Conservation (phyloP, 37 sponge, comb jelly and placozoan species). For the Hexactinellida sp. region DNA sequence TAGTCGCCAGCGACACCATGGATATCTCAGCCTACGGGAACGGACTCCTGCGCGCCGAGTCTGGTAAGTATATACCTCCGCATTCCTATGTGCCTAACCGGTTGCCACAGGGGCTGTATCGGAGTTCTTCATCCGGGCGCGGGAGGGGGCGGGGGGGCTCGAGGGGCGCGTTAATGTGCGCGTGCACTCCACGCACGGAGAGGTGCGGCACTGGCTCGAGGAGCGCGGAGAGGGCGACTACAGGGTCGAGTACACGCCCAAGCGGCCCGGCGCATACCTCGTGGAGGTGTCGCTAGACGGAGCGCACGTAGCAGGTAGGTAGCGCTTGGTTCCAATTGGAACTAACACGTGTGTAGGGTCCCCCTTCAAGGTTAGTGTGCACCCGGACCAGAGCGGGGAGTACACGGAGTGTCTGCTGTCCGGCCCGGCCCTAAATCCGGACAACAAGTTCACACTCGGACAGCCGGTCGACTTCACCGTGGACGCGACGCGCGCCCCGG, state of each 20-base stretch:
- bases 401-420: neutral
- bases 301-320: constrained; percentile 16
- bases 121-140: neutral
- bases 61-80: neutral
- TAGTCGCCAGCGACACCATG: neutral
- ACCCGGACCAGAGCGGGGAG: neutral
- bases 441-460: constrained; percentile 9
- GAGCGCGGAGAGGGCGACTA: constrained; percentile 16
- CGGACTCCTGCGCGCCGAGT: neutral
- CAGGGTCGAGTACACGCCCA: constrained; percentile 18
- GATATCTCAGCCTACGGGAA: neutral
- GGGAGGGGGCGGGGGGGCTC: neutral
- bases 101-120: neutral
- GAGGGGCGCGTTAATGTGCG: neutral
- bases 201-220: neutral
- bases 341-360: neutral
- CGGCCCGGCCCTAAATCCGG: neutral
- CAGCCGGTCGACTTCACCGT: constrained; percentile 9
- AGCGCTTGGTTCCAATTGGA: neutral
- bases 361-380: neutral
- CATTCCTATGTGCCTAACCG: neutral
- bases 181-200: neutral
- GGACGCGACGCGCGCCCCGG: neutral
- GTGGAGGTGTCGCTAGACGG: constrained; percentile 15
- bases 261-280: constrained; percentile 13